These are phyloP conservation scores for Sterna hirundo DNA, from an alignment of 2,113 vertebrate species.

Conservation along the genomic window DNA sequence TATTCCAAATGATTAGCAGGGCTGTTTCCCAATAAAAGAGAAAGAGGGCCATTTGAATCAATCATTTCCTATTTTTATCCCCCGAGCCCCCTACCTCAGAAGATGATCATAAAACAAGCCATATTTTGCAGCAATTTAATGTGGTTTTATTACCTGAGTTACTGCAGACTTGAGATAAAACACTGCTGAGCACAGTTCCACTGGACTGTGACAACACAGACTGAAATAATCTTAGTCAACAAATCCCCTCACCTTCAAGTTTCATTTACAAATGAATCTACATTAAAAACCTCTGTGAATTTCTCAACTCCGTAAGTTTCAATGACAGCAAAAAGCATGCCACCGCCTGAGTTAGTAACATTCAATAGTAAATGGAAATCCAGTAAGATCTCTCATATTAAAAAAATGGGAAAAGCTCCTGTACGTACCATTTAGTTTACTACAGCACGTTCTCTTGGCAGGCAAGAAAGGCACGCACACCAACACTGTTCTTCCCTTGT, in stretches of 20 bases:
- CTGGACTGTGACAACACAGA: not conserved
- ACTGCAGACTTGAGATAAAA: not conserved
- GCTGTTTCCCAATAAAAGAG: not conserved
- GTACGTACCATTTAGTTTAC: not conserved
- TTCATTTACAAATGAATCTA: not conserved
- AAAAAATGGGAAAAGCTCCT: not conserved
- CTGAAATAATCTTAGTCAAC: not conserved
- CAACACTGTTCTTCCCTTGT: not conserved
- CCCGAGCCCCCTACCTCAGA: not conserved
- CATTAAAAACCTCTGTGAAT: not conserved
- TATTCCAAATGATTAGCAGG: not conserved
- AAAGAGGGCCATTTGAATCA: not conserved
- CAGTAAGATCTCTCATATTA: not conserved
- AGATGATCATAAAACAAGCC: not conserved
- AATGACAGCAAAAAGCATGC: not conserved
- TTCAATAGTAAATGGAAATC: not conserved
- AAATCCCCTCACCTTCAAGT: not conserved
- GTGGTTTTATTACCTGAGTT: not conserved
- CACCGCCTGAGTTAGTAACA: not conserved
- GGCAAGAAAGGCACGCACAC: fast-evolving
- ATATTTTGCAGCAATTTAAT: not conserved
- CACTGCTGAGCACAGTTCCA: not conserved
- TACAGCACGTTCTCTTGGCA: not conserved
- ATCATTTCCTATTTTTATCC: not conserved
- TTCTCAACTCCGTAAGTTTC: not conserved